Evolutionary conservation across 2,113 vertebrate genomes (phyloP), one percentile per base, ranked within the genome.

Genomic region (Ondatra zibethicus): DNA sequence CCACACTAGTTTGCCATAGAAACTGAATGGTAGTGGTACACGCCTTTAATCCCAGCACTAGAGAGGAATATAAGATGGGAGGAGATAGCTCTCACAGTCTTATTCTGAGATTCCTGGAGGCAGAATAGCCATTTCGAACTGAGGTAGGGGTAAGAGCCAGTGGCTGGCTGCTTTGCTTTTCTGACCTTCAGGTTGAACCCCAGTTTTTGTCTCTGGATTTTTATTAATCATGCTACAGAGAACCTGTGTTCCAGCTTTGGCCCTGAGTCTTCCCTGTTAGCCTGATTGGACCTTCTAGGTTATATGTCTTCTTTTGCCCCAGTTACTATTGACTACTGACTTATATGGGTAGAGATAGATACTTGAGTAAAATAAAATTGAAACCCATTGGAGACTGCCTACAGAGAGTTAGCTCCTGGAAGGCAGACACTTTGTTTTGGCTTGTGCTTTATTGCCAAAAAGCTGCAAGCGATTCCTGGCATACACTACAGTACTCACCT

Each of bases 311-410:
- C 36, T 84, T 8, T 55, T 84, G 36, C 2, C 25, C 42, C 31
- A 13, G 5, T 87, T 52, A 78, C 80, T 19, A 13, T 81, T 86
- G 50, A 27, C 86, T 82, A 11, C 50, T 94, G 66, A 63, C 52
- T 94, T 70, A 77, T 50, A 42, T 55, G 13, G 42, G 31, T 63
- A 77, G 33, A 17, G 36, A 31, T 68, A n/a, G 80, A 78, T 58
- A 72, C 19, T 31, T 55, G 42, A 52, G 75, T 95, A 91, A 96
- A 94, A 66, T 39, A 92, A 96, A 95, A 68, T 39, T 55, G 65
- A n/a, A n/a, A 10, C 75, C 27, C 61, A 17, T 14, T 76, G 70
- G 52, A 95, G 45, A 90, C 23, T 21, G 42, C 23, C 33, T 29
- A 19, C 12, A 68, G 36, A 82, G 70, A 77, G 61, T 82, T 63